phyloP scores from a whole-genome alignment of 2,797 vertebrate genomes.

The Galagoides demidoff region DNA sequence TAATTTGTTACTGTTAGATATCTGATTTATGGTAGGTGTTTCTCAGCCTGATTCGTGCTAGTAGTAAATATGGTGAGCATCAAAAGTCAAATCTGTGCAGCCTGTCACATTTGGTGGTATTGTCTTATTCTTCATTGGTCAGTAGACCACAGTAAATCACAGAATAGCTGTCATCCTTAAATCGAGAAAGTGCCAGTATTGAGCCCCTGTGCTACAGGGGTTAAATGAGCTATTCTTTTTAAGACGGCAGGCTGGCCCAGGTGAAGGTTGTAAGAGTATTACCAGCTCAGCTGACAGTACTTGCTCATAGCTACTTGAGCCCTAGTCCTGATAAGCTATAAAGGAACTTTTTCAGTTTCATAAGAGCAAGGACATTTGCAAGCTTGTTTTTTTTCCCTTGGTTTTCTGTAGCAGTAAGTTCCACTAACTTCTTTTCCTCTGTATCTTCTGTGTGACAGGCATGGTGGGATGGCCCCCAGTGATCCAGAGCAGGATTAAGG shows the following conservation, averaged over 20 bases:
- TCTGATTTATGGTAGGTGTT: slow-evolving; percentile 85
- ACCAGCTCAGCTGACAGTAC: slow-evolving; percentile 37
- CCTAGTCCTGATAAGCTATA: slow-evolving; percentile 23
- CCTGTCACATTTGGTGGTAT: slow-evolving; percentile 43
- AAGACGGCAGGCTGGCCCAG: slow-evolving; percentile 40
- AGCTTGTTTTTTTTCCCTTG: neutral
- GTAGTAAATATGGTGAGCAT: slow-evolving; percentile 72
- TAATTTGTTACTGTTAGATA: slow-evolving; percentile 88
- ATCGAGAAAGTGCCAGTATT: neutral
- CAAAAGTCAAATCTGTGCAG: slow-evolving; percentile 66
- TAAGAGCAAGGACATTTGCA: slow-evolving; percentile 4
- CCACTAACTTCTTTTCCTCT: slow-evolving; percentile 44
- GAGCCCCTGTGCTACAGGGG: slow-evolving; percentile 17
- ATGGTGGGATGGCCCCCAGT: neutral
- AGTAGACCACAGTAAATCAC: slow-evolving; percentile 67
- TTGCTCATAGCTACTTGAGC: slow-evolving; percentile 64
- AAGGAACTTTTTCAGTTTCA: slow-evolving; percentile 21
- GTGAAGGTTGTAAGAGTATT: slow-evolving; percentile 37
- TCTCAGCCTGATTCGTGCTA: slow-evolving; percentile 58
- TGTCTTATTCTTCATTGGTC: slow-evolving; percentile 71
- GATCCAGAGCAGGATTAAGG: neutral
- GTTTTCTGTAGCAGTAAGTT: slow-evolving; percentile 17
- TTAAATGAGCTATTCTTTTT: slow-evolving; percentile 56
- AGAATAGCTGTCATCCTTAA: slow-evolving; percentile 52
- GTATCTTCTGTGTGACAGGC: neutral